Percentiles rank a stretch among this genome's conserved stretches.
Evolutionary conservation across 2,888 invertebrate genomes (phyloP).

Genomic region (Nomada hirtipes): DNA sequence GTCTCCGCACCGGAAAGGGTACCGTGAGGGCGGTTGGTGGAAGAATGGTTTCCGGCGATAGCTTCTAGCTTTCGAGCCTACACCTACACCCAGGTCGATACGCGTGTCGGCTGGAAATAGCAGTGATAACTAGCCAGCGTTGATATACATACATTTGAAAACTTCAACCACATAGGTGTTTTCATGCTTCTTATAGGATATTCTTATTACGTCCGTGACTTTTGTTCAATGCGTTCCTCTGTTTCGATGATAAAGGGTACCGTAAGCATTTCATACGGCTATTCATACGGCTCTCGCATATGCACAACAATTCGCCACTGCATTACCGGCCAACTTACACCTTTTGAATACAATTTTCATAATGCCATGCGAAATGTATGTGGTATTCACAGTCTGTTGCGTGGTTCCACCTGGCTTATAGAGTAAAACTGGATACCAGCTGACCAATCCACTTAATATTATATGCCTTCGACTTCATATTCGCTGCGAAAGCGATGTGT

Average conservation of each 20-base stretch:
- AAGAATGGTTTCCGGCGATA: slow-evolving; percentile 81
- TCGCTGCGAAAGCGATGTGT: slow-evolving; percentile 35
- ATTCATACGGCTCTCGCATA: slow-evolving; percentile 34
- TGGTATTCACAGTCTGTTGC: slow-evolving; percentile 64
- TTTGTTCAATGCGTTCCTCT: neutral
- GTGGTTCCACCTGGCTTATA: slow-evolving; percentile 75
- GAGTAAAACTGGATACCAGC: slow-evolving; percentile 68
- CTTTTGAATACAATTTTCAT: slow-evolving; percentile 76
- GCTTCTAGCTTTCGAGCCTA: slow-evolving; percentile 67
- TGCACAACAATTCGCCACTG: slow-evolving; percentile 43
- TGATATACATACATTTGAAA: slow-evolving; percentile 17
- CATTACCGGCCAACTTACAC: slow-evolving; percentile 64
- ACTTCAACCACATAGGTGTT: neutral
- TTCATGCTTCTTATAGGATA: neutral
- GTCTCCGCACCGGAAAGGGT: slow-evolving; percentile 79
- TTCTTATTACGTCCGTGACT: neutral
- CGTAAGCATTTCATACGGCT: slow-evolving; percentile 16
- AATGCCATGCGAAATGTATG: slow-evolving; percentile 74
- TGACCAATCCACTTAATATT: slow-evolving; percentile 62
- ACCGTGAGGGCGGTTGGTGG: slow-evolving; percentile 76
- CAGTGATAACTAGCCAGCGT: slow-evolving; percentile 37
- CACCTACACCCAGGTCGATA: slow-evolving; percentile 65
- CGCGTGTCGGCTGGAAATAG: slow-evolving; percentile 62
- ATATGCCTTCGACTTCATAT: slow-evolving; percentile 40
- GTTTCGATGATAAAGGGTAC: neutral